A percentile compares a stretch with the other conserved stretches of the same genome.
Conservation (phyloP, 2,113 vertebrate genomes). For the Ageneiosus marmoratus region DNA sequence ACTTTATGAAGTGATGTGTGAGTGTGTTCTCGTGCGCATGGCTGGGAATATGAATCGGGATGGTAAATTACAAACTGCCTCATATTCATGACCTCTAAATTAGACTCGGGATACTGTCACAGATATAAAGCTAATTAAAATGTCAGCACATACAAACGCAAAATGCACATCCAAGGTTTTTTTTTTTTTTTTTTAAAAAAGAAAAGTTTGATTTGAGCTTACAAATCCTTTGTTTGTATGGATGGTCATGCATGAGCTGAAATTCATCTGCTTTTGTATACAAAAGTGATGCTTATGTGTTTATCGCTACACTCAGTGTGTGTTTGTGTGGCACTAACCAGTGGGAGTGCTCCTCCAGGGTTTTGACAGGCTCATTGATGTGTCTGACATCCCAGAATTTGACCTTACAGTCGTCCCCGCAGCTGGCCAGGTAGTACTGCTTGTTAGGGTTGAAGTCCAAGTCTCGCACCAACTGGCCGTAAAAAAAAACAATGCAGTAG, state of each 20-base stretch:
- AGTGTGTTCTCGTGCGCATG: constrained; percentile 2
- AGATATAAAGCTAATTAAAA: constrained; percentile 22
- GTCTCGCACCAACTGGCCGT: constrained; percentile 95
- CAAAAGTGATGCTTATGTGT: constrained; percentile 17
- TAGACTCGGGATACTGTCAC: not conserved
- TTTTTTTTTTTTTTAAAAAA: too few species aligned
- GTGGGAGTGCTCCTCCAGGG: constrained; percentile 96
- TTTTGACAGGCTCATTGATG: constrained; percentile 86
- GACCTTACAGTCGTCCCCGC: constrained; percentile 98
- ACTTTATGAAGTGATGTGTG: constrained; percentile 21
- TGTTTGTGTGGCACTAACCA: constrained; percentile 76
- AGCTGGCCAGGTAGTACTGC: constrained; percentile 97
- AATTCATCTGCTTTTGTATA: constrained; percentile 26
- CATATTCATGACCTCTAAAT: constrained; percentile 4
- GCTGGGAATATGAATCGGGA: not conserved
- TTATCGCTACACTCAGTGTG: not conserved
- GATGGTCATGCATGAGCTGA: constrained; percentile 19
- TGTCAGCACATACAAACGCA: constrained; percentile 9
- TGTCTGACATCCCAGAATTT: constrained; percentile 98
- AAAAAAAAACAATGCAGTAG: constrained; percentile 98
- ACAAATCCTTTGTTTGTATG: constrained; percentile 21
- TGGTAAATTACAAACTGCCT: constrained; percentile 34
- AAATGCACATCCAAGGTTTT: not conserved
- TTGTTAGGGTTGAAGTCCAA: constrained; percentile 99
- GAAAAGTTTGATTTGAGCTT: not conserved